Percentiles rank a stretch among this genome's conserved stretches.
phyloP scores from a whole-genome alignment of 1,140 invertebrate species.

The Caerostris darwini region DNA sequence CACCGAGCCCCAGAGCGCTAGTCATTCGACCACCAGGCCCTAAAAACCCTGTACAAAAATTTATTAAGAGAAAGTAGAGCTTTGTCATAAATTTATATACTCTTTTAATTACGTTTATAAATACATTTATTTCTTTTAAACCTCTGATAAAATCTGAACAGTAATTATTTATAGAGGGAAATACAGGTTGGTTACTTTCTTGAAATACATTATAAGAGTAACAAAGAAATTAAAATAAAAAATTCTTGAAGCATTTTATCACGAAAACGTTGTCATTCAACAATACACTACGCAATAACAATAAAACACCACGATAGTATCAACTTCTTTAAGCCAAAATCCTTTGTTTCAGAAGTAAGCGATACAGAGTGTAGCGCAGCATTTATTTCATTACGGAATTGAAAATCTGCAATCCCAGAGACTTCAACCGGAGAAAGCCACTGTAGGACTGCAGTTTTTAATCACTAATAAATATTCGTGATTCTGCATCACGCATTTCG shows the following conservation, averaged over 20 bases:
- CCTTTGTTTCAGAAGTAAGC: slow-evolving; percentile 13
- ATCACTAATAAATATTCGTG: slow-evolving; percentile 71
- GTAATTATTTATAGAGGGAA: background rate
- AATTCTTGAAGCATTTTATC: background rate
- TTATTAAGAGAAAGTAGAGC: no score
- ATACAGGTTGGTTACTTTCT: background rate
- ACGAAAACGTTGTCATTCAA: background rate
- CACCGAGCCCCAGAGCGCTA: no score
- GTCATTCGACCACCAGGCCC: no score
- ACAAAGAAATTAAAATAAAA: background rate
- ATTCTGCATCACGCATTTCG: slow-evolving; percentile 44
- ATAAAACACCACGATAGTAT: background rate
- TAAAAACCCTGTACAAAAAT: no score
- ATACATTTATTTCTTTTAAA: no score
- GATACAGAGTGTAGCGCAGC: slow-evolving; percentile 4
- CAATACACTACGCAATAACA: background rate
- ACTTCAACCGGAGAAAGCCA: background rate
- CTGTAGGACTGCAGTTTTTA: slow-evolving; percentile 35
- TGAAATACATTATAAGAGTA: background rate
- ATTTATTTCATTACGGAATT: slow-evolving; percentile 57
- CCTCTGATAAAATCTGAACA: no score
- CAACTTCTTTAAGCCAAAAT: background rate
- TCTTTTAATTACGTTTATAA: no score
- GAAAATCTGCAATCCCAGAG: background rate
- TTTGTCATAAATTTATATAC: no score